Evolutionary conservation across 2,113 vertebrate species (phyloP), one percentile per base, ranked within the genome.

Genomic region (Nothoprocta perdicaria): DNA sequence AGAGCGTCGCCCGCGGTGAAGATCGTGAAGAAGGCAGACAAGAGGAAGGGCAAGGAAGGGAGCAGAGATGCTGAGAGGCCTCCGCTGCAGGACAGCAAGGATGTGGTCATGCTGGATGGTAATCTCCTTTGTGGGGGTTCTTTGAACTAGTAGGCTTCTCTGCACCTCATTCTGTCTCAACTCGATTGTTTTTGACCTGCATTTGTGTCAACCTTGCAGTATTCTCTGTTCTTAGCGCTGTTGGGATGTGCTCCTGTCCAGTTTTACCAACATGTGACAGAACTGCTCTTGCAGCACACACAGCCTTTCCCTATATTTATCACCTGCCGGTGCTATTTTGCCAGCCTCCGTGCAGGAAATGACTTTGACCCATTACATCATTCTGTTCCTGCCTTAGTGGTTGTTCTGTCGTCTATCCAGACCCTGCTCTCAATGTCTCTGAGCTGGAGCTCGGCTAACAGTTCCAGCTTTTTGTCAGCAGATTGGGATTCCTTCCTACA

Each of bases 21-120:
- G 22, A 91, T 99, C 88, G 95, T 98, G 88, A 98, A 98, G 71
- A 98, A 98, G 62, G 98, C 98, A 27, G 98, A 98, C 93, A 98
- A 99, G 95, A 98, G 98, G 94, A 97, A 95, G 90, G 98, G 98
- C 14, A 88, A 95, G 40, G 50, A 87, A 21, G 92, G 86, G 31
- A 93, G 21, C 43, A 65, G 53, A 33, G 72, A 69, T 35, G 62
- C 76, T 52, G 90, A 94, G 26, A 94, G 63, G 43, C 35, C 82
- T 9, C 62, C 6, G 0, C 38, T 63, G 60, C 80, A 74, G 90
- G 89, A 79, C 75, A 92, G 23, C 65, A 98, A 97, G 91, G 99
- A 99, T 97, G 97, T 99, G 31, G 98, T 99, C 83, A 97, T 96
- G 60, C 96, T 99, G 69, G 98, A 98, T 90, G 98, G 99, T 99